Evolutionary conservation across 2,113 vertebrate genomes (phyloP).

Genomic region (Fukomys damarensis): DNA sequence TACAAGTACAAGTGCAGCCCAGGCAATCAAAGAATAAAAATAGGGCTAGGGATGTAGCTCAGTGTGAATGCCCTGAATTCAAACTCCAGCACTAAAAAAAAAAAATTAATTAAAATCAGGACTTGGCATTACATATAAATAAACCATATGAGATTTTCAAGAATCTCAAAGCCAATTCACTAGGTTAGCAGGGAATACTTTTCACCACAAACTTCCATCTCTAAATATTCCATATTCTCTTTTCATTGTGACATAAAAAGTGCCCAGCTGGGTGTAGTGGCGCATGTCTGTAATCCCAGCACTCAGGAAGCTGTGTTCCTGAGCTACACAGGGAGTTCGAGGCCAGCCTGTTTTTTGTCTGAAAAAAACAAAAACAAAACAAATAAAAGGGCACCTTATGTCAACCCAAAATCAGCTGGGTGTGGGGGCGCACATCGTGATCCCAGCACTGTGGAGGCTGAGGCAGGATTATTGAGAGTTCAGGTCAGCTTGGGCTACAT

Average conservation of each 20-base stretch:
- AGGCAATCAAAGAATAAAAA: background rate
- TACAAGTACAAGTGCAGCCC: background rate
- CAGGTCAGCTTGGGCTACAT: background rate
- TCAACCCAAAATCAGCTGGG: background rate
- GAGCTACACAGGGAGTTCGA: background rate
- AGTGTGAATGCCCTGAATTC: background rate
- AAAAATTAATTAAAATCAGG: background rate
- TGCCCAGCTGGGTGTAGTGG: background rate
- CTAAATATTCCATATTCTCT: background rate
- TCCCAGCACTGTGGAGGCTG: background rate
- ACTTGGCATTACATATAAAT: constrained; percentile 6
- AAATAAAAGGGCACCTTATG: background rate
- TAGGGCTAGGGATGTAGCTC: background rate
- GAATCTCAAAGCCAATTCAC: constrained; percentile 7
- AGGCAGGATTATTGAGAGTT: background rate
- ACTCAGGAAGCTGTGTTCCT: background rate
- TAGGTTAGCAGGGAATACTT: background rate
- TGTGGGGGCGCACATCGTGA: background rate
- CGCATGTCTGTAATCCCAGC: background rate
- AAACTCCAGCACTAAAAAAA: background rate
- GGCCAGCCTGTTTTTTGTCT: background rate
- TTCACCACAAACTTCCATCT: background rate
- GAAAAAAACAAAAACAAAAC: background rate
- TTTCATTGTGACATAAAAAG: background rate
- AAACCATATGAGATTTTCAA: constrained; percentile 33